phyloP scores from a whole-genome alignment of 2,888 invertebrate genomes.

The Keiferia lycopersicella region DNA sequence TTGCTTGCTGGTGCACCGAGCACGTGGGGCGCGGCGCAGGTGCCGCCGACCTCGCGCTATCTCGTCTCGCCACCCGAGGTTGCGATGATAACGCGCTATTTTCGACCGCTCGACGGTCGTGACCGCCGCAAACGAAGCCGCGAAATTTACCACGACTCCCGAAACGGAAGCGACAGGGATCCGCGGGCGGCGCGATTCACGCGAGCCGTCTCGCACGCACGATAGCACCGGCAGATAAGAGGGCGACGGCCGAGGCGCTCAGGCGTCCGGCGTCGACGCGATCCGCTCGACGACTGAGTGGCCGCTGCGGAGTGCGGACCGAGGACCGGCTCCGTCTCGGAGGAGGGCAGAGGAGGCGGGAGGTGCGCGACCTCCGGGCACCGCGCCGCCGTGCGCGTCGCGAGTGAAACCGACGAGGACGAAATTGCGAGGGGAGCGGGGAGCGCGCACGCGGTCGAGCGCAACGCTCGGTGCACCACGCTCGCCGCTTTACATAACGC shows the following conservation, averaged over 20 bases:
- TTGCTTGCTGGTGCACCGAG: constrained; percentile 47
- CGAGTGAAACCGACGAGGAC: constrained; percentile 66
- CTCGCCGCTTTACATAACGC: constrained; percentile 74
- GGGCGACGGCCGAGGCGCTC: constrained; percentile 37
- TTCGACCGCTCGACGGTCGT: constrained; percentile 62
- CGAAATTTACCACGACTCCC: constrained; percentile 59
- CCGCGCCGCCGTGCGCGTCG: constrained; percentile 53
- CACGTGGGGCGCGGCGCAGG: constrained; percentile 71
- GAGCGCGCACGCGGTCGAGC: constrained; percentile 73
- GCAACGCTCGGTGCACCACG: constrained; percentile 73
- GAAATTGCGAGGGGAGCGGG: constrained; percentile 59
- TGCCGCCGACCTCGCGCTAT: constrained; percentile 78
- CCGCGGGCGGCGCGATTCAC: constrained; percentile 44
- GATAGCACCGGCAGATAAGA: constrained; percentile 39
- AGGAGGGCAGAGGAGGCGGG: constrained; percentile 54
- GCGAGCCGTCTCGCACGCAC: constrained; percentile 45
- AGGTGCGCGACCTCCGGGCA: constrained; percentile 72
- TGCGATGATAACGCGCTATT: constrained; percentile 78
- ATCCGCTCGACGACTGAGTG: constrained; percentile 76
- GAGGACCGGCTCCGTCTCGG: constrained; percentile 52
- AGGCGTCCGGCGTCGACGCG: constrained; percentile 69
- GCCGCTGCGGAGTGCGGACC: constrained; percentile 46
- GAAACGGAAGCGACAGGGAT: constrained; percentile 52
- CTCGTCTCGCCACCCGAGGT: constrained; percentile 76
- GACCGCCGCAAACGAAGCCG: constrained; percentile 71